Base-by-base conservation (phyloP, 1,140 invertebrate genomes). In the Phthorimaea operculella region DNA sequence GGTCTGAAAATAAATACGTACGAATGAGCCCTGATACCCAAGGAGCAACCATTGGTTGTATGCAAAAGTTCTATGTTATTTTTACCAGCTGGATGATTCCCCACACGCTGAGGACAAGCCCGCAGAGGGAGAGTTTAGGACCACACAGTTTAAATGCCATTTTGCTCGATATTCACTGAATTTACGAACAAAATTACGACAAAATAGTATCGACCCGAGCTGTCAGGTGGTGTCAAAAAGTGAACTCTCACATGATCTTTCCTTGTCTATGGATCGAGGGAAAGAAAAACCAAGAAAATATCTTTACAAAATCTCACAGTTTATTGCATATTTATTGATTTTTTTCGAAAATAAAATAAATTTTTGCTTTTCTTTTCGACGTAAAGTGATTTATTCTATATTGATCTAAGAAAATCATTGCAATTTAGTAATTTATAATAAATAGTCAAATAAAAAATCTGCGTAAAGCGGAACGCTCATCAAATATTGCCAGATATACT, bases 111-210 rank as follows among this genome's bases (percentile, higher is more conserved):
- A 97, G 86, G 48, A 97, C 90, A n/a, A 96, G 83, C 48, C 95
- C 94, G 76, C 94, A 97, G 28, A 96, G 89, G 54, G 95, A 96
- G 53, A 94, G 89, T 87, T 96, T 96, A 52, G 95, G 95, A n/a
- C 95, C 95, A 87, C 95, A 85, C 51, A 85, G 58, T 76, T 76
- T 82, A 59, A 62, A 81, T 52, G 66, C 77, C 82, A 85, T 85
- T 85, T 79, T 79, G 59, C 49, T 64, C 55, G 65, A 68, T 73
- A 70, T 71, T 72, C 66, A 70, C 48, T 54, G 64, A 69, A 74
- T 66, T 68, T 69, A 63, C 64, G 67, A 69, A 68, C 59, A 72
- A 71, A 60, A 70, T 63, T 62, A 59, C 33, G 52, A 61, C 63
- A 60, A 62, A 50, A 57, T 77, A 57, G 21, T 78, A 84, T 80